Conservation (phyloP, 2,888 invertebrate species). For the Lydus trimaculatus region DNA sequence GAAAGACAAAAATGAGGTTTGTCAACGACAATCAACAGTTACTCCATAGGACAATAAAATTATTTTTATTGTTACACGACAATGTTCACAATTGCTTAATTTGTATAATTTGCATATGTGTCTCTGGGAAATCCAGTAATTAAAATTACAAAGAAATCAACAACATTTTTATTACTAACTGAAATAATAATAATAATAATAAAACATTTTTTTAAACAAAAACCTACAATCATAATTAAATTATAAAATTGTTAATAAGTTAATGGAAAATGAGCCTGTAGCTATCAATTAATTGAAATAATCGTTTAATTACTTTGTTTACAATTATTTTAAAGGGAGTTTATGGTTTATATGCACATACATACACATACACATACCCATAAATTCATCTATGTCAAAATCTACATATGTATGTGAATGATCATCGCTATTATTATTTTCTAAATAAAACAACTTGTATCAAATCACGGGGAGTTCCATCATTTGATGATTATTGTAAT, state of each 20-base stretch:
- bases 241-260: background rate
- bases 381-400: background rate
- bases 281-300: conserved; percentile 51
- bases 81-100: conserved; percentile 11
- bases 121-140: conserved; percentile 9
- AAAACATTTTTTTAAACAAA: background rate
- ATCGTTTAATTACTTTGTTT: conserved; percentile 54
- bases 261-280: conserved; percentile 15
- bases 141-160: conserved; percentile 4
- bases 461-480: background rate
- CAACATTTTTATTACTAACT: background rate
- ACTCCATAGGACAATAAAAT: conserved; percentile 9
- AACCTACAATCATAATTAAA: background rate
- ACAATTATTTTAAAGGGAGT: conserved; percentile 46
- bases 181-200: background rate
- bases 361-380: background rate
- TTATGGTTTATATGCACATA: background rate
- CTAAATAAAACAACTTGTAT: background rate
- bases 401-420: background rate
- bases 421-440: background rate
- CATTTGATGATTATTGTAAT: conserved; percentile 35
- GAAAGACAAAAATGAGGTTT: background rate
- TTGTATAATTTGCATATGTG: conserved; percentile 13
- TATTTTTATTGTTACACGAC: conserved; percentile 13
- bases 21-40: conserved; percentile 3